Conservation (phyloP, 2,797 vertebrate genomes). For the Avahi laniger region DNA sequence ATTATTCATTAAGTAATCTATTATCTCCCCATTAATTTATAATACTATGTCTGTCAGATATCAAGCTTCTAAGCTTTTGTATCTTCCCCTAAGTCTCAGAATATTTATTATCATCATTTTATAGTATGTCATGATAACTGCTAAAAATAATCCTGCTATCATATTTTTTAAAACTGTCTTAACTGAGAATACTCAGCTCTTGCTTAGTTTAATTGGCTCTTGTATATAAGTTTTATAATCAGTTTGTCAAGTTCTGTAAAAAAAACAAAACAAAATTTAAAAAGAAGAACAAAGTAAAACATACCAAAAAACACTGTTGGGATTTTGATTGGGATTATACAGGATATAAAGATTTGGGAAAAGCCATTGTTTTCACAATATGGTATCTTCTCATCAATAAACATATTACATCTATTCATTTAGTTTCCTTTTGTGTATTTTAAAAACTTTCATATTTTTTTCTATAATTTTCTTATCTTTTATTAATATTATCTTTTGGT, state of each 20-base stretch:
- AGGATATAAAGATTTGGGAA: background rate
- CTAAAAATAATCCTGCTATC: background rate
- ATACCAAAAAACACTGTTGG: background rate
- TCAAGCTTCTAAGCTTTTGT: background rate
- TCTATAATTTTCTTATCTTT: background rate
- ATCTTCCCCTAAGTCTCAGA: background rate
- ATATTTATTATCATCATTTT: conserved; percentile 10
- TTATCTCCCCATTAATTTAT: background rate
- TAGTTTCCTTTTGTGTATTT: conserved; percentile 2
- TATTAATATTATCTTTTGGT: background rate
- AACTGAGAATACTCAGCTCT: background rate
- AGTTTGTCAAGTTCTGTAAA: background rate
- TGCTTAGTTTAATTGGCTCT: background rate
- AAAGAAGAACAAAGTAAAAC: background rate
- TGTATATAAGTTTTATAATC: conserved; percentile 25
- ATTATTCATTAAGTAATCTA: background rate
- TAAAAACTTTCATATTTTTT: background rate
- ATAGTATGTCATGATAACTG: background rate
- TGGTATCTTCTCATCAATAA: background rate
- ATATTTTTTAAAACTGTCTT: background rate
- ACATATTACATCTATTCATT: background rate
- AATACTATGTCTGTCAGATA: background rate
- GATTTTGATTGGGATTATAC: background rate
- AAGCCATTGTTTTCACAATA: background rate
- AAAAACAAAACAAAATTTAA: background rate